Conservation (phyloP, 2,888 invertebrate genomes). For the Epirrhoe alternata region DNA sequence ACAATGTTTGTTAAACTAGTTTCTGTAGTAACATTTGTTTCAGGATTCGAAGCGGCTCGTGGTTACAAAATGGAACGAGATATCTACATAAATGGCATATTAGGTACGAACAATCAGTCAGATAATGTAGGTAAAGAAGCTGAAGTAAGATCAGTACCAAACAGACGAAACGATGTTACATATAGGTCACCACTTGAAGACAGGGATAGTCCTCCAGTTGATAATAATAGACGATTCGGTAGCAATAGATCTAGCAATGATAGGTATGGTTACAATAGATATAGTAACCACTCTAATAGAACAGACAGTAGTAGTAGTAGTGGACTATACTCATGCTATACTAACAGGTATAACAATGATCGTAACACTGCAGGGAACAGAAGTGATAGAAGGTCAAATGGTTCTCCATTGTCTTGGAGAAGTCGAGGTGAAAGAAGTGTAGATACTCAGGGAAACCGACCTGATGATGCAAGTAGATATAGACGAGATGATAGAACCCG, state of each 20-base stretch:
- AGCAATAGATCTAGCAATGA: conserved; percentile 20
- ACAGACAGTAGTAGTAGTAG: conserved; percentile 6
- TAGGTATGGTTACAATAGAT: conserved; percentile 12
- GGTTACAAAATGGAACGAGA: conserved; percentile 88
- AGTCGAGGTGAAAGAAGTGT: conserved; percentile 17
- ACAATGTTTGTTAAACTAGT: neutral
- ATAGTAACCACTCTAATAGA: conserved; percentile 3
- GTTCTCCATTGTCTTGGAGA: conserved; percentile 28
- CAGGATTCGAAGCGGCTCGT: conserved; percentile 87
- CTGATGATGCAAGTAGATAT: conserved; percentile 22
- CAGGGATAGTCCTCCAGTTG: neutral
- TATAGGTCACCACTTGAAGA: conserved; percentile 47
- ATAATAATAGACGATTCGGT: conserved; percentile 32
- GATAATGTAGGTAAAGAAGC: conserved; percentile 52
- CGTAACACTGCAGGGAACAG: conserved; percentile 2
- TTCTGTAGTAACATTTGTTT: conserved; percentile 46
- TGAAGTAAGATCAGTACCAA: conserved; percentile 49
- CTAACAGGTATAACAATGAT: conserved; percentile 22
- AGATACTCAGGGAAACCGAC: conserved; percentile 24
- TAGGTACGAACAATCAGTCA: conserved; percentile 47
- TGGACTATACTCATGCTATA: conserved; percentile 24
- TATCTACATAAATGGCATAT: conserved; percentile 80
- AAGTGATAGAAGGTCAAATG: conserved; percentile 6
- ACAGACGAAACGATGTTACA: conserved; percentile 30
- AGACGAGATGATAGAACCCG: conserved; percentile 14